Percentiles rank a stretch among this genome's conserved stretches.
Evolutionary conservation across 2,113 vertebrate genomes (phyloP).

Genomic region (Oxyura jamaicensis): DNA sequence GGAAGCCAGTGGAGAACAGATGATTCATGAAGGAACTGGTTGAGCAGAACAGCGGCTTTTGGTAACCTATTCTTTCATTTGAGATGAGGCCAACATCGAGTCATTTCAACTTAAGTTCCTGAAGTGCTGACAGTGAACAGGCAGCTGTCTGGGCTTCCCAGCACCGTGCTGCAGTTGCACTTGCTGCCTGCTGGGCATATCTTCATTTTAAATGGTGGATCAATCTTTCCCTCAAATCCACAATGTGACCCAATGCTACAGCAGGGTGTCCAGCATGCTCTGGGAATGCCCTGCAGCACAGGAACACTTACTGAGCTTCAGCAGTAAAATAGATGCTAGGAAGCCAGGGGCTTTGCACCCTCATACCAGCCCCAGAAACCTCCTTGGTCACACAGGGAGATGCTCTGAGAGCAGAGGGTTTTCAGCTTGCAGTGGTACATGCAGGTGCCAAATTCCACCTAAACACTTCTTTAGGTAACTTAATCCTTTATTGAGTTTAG

Average conservation of each 20-base stretch:
- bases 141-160: not conserved
- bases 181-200: not conserved
- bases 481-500: not conserved
- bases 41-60: not conserved
- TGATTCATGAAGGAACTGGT: not conserved
- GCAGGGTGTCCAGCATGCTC: not conserved
- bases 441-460: not conserved
- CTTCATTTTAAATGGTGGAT: not conserved
- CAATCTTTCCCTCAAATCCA: not conserved
- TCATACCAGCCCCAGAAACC: not conserved
- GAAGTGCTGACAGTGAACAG: not conserved
- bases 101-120: accelerated
- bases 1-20: not conserved
- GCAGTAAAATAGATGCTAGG: not conserved
- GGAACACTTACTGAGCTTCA: not conserved
- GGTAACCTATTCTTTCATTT: not conserved
- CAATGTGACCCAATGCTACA: accelerated
- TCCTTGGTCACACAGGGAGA: not conserved
- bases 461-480: not conserved
- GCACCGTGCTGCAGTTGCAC: accelerated
- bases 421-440: not conserved
- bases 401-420: not conserved
- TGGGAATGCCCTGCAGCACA: not conserved
- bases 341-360: not conserved
- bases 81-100: not conserved